phyloP scores from a whole-genome alignment of 1,140 invertebrate species.

The Rhagoletis zephyria region DNA sequence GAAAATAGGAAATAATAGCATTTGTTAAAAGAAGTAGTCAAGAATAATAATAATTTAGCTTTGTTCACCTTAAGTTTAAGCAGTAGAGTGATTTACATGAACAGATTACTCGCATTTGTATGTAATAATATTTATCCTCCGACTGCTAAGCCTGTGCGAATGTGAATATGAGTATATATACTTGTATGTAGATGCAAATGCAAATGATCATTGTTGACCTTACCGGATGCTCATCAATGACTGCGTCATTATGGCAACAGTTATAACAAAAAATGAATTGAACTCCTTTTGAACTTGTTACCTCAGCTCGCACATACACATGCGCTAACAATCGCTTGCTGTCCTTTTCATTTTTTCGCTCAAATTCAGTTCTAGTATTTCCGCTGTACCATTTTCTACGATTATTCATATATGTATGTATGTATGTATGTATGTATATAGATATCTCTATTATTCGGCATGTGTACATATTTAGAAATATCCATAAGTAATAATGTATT shows the following conservation, averaged over 20 bases:
- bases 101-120: conserved; percentile 13
- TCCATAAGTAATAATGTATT: conserved; percentile 41
- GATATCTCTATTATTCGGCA: not conserved
- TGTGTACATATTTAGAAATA: conserved; percentile 48
- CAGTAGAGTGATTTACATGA: conserved; percentile 25
- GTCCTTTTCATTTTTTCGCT: not conserved
- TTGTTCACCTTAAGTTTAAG: conserved; percentile 27
- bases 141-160: conserved; percentile 33
- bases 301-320: not conserved
- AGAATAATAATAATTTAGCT: conserved; percentile 17
- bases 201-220: not conserved
- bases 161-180: conserved; percentile 12
- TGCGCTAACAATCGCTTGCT: not conserved
- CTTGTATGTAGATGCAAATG: not conserved
- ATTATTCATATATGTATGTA: conserved; percentile 43
- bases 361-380: not conserved
- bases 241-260: not conserved
- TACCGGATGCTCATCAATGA: not conserved
- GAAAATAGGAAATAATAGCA: conserved; percentile 22
- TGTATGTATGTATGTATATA: conserved; percentile 11
- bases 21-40: conserved; percentile 43
- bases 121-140: not conserved
- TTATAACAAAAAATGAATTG: not conserved
- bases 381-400: not conserved
- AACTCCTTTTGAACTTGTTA: not conserved